A percentile compares a stretch with the other conserved stretches of the same genome.
Conservation (phyloP, 2,888 invertebrate species). For the Meganola albula region DNA sequence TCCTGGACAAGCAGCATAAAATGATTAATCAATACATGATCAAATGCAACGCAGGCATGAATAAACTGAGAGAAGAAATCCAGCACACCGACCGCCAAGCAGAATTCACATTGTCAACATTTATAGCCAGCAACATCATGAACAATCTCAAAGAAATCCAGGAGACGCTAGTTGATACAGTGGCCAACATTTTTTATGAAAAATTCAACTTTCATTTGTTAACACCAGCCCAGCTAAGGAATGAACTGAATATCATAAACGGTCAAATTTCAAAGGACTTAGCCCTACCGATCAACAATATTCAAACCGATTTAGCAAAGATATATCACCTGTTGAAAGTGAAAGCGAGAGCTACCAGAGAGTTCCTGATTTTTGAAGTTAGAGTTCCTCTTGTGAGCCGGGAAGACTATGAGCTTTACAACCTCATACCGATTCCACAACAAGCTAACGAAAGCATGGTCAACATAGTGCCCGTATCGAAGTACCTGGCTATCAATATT, state of each 20-base stretch:
- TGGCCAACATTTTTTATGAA: conserved; percentile 14
- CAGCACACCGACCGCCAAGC: background rate
- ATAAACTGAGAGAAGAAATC: background rate
- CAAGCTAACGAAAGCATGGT: background rate
- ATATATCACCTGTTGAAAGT: conserved; percentile 15
- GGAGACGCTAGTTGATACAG: conserved; percentile 11
- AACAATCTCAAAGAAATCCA: conserved; percentile 13
- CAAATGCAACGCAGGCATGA: background rate
- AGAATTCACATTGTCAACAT: conserved; percentile 10
- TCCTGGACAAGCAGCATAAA: conserved; percentile 14
- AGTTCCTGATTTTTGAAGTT: conserved; percentile 1
- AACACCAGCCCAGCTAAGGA: conserved; percentile 14
- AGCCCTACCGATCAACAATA: conserved; percentile 11
- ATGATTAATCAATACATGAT: conserved; percentile 8
- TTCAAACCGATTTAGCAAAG: conserved; percentile 7
- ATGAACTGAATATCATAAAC: conserved; percentile 13
- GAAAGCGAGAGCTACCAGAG: background rate
- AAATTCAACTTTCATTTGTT: conserved; percentile 15
- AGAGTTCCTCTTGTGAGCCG: background rate
- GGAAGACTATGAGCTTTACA: background rate
- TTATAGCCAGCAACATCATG: no score
- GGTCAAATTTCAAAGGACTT: conserved; percentile 11
- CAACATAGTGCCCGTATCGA: background rate
- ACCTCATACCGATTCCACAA: background rate
- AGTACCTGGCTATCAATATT: background rate